Evolutionary conservation across 2,888 invertebrate genomes (phyloP), one percentile per base, ranked within the genome.

Genomic region (Diaprepes abbreviatus): DNA sequence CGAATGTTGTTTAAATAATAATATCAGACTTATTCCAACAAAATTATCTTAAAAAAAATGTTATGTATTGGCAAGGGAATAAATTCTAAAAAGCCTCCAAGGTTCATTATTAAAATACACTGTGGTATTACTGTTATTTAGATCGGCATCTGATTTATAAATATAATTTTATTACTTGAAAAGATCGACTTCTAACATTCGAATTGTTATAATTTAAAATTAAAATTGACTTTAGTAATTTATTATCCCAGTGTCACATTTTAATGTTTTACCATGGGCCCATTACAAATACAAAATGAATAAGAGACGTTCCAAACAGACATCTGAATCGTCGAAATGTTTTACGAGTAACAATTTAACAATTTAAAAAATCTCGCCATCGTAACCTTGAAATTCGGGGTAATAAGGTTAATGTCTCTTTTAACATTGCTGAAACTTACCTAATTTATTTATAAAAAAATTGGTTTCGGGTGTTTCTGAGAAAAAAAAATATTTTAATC

Each of bases 61-160:
- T 16, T 58, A 40, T 10, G 24, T 40, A 38, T 69, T 69, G 69
- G 69, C 69, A 63, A 57, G 24, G 58, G 36, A 64, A 63, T 57
- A 57, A 58, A 58, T 35, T 58, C 40, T 58, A 40, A 38, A 55
- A 55, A 58, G 58, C 57, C 52, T 28, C 33, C 67, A 54, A 54
- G 67, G 55, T 69, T 68, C 64, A 24, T 21, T 69, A 57, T 69
- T 36, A 69, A 69, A 69, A 69, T 69, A 69, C 63, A 57, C 28
- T 28, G 57, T 64, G 54, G 63, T 64, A 69, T 63, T 54, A 58
- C 17, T 48, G 58, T 50, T 69, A 69, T 69, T 69, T 62, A 63
- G 57, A 64, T 69, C 58, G 63, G 33, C 48, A 52, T 40, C 16
- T 2, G 31, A 60, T 10, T 43, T 67, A 55, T 62, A 54, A 62